Base-by-base conservation (phyloP, 2,797 vertebrate genomes). In the Pogoniulus pusillus region DNA sequence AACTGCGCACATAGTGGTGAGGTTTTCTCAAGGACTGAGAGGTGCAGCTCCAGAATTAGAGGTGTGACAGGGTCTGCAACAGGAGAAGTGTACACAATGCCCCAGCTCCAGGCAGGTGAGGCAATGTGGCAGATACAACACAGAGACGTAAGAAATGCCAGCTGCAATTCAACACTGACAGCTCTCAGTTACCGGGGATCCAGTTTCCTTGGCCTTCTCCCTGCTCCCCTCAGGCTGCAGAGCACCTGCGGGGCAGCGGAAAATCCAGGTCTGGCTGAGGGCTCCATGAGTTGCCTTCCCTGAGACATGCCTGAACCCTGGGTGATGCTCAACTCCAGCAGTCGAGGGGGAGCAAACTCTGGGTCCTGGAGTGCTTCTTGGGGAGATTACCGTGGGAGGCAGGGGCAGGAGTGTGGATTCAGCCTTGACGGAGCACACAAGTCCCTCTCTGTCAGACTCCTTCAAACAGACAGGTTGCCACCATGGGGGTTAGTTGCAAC, bases 91-190 rank as follows among this genome's bases (percentile, higher is more conserved):
- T 2, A 5, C 0, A 2, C 32, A 7, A 15, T 3, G 39, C 35
- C 49, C 63, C 1, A 0, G 75, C 51, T 45, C 16, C 53, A 12
- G 60, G 59, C 2, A 1, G 53, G 27, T 32, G 53, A 79, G 77
- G 79, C 0, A 4, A 57, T 3, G 58, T 0, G 9, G 85, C 70
- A 55, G 72, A 30, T 8, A 6, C 15, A 43, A 23, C 34, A 59
- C 15, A 85, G 88, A 63, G 5, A 20, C 75, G 9, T 80, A 65
- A 62, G 80, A 72, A 88, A 75, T 5, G 15, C 78, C 87, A 43
- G 72, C 88, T 92, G 94, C 82, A 94, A 95, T 90, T 49, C 81
- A 94, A 95, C 63, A 49, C 93, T 37, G 79, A 65, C 81, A 49
- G 84, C 90, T 85, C 75, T 62, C 1, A 2, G 43, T 78, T 73